Evolutionary conservation across 1,140 invertebrate genomes (phyloP), one percentile per base, ranked within the genome.

Genomic region (Bombus confusus): DNA sequence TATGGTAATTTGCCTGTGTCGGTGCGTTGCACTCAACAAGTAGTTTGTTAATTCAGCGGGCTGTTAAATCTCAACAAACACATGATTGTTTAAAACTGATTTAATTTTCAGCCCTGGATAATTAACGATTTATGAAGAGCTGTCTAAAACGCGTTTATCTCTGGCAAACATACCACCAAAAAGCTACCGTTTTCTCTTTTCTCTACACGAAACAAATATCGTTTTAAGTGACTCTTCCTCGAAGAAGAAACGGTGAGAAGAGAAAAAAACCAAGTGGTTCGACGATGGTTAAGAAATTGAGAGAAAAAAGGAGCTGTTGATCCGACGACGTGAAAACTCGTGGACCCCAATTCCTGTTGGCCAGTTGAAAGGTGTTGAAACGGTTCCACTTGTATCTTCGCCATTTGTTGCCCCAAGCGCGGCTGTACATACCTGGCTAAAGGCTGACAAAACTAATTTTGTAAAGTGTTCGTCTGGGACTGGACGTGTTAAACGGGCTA

Each of bases 361-460:
- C 25, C 77, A 57, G 78, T 66, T 41, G 15, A 22, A 68, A n/a
- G 31, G 77, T 34, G 66, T 80, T 52, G 73, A 68, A 34, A 69
- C 9, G 18, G 9, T 41, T 64, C 57, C 28, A 25, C 9, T 79
- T 73, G 76, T 80, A 72, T 72, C 76, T 52, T 37, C 22, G 34
- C 41, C 76, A 72, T 62, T 52, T 72, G 76, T 31, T 80, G 37
- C 37, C 43, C 10, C 34, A n/a, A 47, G 39, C 78, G 22, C n/a
- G 28, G 47, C 41, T 69, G 57, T 59, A 69, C 52, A 59, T 84
- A 84, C 41, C 75, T 78, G 86, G 73, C 68, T 59, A 57, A 75
- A 18, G 73, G 88, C 87, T 90, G 88, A 90, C 88, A 84, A 86
- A 86, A 84, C 78, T 88, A 86, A 88, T 90, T 88, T 83, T 80